Percentiles rank a stretch among this genome's conserved stretches.
Evolutionary conservation across 2,113 vertebrate species (phyloP).

Genomic region (Charadrius vociferus): DNA sequence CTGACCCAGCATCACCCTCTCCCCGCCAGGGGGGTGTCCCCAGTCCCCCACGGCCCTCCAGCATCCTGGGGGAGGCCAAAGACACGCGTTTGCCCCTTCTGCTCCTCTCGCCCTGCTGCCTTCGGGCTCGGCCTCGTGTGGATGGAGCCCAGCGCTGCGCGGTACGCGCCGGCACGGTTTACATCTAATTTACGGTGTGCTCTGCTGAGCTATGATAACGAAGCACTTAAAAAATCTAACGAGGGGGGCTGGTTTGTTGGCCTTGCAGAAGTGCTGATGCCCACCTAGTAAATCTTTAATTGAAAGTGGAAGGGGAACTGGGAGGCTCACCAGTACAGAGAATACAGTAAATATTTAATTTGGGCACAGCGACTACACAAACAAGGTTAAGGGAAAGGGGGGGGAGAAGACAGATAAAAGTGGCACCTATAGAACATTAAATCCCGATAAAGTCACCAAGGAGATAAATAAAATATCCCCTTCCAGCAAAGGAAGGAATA

Average conservation of each 20-base stretch:
- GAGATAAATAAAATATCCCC: background rate
- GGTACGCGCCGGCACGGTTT: background rate
- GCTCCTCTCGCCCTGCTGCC: background rate
- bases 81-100: too few relatives aligned
- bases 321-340: background rate
- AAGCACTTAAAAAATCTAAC: background rate
- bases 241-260: background rate
- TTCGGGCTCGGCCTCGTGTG: background rate
- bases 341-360: conserved; percentile 1
- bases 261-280: background rate
- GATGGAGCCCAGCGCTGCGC: background rate
- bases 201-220: background rate
- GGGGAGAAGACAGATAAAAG: background rate
- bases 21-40: background rate
- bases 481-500: background rate
- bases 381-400: background rate
- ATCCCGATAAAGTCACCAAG: background rate
- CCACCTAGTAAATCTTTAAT: conserved; percentile 48
- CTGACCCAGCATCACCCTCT: accelerated
- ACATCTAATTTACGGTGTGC: background rate
- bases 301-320: background rate
- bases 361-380: background rate
- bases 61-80: background rate
- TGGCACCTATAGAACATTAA: background rate
- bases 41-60: background rate